These are phyloP conservation scores for Lochmaea capreae DNA, from an alignment of 2,888 invertebrate species.

Conservation along the genomic window DNA sequence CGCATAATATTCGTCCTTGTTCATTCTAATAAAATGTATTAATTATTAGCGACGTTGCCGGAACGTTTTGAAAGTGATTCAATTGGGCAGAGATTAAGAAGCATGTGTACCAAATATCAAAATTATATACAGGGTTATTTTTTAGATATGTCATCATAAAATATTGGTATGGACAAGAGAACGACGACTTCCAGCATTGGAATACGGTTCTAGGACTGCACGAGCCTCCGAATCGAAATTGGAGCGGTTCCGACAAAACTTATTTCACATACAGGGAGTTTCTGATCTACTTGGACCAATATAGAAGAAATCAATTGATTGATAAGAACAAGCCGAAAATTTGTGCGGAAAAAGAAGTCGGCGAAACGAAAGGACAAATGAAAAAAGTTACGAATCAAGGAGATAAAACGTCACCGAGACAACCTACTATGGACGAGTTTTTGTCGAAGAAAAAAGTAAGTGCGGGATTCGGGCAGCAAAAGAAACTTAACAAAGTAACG, in stretches of 20 bases:
- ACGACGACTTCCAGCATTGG: slow-evolving; percentile 79
- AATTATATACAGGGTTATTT: slow-evolving; percentile 6
- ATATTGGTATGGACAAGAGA: slow-evolving; percentile 80
- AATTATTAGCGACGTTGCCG: too few relatives aligned
- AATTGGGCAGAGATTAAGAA: too few relatives aligned
- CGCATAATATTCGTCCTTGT: too few relatives aligned
- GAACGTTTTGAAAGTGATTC: too few relatives aligned
- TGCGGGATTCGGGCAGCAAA: slow-evolving; percentile 49
- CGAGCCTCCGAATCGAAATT: slow-evolving; percentile 80
- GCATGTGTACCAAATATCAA: too few relatives aligned
- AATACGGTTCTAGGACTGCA: slow-evolving; percentile 75
- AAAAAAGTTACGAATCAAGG: slow-evolving; percentile 24
- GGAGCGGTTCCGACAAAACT: slow-evolving; percentile 76
- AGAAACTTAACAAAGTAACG: slow-evolving; percentile 53
- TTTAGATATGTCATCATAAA: slow-evolving; percentile 81
- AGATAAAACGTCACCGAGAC: slow-evolving; percentile 65
- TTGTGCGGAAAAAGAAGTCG: slow-evolving; percentile 16
- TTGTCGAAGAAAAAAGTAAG: slow-evolving; percentile 65
- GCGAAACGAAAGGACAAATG: neutral
- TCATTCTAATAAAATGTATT: too few relatives aligned
- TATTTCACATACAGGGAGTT: slow-evolving; percentile 79
- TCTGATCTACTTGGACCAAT: slow-evolving; percentile 74
- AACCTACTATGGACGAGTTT: slow-evolving; percentile 70
- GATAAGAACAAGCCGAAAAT: slow-evolving; percentile 53
- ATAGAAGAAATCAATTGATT: slow-evolving; percentile 67